These are phyloP conservation scores for Melinopterus prodromus DNA, from an alignment of 2,888 invertebrate genomes.

Conservation along the genomic window DNA sequence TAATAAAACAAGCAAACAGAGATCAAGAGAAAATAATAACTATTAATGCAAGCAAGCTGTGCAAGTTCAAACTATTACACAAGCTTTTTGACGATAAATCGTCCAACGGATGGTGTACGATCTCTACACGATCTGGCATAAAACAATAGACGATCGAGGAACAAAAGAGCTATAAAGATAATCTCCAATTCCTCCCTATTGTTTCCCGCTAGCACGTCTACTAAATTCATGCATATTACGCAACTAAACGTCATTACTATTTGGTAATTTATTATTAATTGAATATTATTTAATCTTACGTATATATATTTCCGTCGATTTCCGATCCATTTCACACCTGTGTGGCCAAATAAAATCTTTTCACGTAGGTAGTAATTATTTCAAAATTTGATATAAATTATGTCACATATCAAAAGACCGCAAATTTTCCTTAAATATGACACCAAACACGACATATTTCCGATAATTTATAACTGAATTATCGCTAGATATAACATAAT, in stretches of 20 bases:
- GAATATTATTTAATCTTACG: too few species aligned
- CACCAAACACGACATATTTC: neutral
- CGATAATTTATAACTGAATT: neutral
- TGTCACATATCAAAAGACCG: neutral
- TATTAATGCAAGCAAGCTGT: neutral
- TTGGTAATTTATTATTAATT: neutral
- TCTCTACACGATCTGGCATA: constrained; percentile 4
- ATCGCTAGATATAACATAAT: neutral
- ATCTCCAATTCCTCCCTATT: neutral
- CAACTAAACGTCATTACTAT: neutral
- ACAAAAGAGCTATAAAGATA: constrained; percentile 4
- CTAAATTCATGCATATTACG: neutral
- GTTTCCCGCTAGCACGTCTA: neutral
- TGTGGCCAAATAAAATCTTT: neutral
- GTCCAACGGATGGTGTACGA: neutral
- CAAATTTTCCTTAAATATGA: neutral
- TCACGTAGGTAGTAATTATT: neutral
- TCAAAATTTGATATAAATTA: neutral
- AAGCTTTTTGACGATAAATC: constrained; percentile 4
- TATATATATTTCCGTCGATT: neutral
- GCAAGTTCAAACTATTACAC: neutral
- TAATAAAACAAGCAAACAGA: neutral
- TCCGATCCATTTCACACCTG: neutral
- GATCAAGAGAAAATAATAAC: neutral
- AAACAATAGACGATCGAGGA: neutral